Evolutionary conservation across 2,797 vertebrate genomes (phyloP).

Genomic region (Adelosebastes latens): DNA sequence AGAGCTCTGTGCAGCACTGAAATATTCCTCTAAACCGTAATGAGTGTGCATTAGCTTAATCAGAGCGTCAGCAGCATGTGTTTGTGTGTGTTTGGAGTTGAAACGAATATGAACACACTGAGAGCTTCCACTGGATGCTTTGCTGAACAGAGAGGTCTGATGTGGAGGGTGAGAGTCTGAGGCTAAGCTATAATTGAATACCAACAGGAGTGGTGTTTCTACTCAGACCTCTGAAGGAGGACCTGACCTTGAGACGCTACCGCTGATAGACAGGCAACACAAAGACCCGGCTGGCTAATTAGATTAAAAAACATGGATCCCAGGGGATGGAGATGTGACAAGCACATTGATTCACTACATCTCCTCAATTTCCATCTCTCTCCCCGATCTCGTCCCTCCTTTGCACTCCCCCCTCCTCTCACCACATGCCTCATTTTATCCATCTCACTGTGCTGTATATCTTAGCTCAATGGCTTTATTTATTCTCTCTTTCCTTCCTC

Average conservation of each 20-base stretch:
- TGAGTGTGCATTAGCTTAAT: conserved; percentile 42
- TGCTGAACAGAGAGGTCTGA: conserved; percentile 46
- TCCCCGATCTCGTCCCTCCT: conserved; percentile 38
- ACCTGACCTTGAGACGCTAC: conserved; percentile 78
- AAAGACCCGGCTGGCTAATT: conserved; percentile 81
- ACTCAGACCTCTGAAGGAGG: conserved; percentile 77
- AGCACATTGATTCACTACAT: conserved; percentile 81
- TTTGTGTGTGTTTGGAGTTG: conserved; percentile 2
- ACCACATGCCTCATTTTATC: conserved; percentile 43
- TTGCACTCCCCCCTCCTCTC: conserved; percentile 36
- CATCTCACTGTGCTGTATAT: conserved; percentile 20
- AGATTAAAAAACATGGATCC: conserved; percentile 85
- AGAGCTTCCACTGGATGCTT: conserved; percentile 29
- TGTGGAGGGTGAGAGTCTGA: conserved; percentile 53
- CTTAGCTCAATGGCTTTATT: background rate
- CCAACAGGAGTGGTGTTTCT: conserved; percentile 68
- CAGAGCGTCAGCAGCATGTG: conserved; percentile 4
- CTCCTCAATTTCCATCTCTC: conserved; percentile 65
- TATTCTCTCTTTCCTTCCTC: background rate
- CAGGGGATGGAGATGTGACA: conserved; percentile 82
- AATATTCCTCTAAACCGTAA: conserved; percentile 43
- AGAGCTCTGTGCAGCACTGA: conserved; percentile 20
- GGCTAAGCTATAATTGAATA: conserved; percentile 77
- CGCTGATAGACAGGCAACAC: conserved; percentile 81
- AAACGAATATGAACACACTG: conserved; percentile 23